Base-by-base conservation (phyloP, 2,888 invertebrate genomes). In the Gymnosoma rotundatum region DNA sequence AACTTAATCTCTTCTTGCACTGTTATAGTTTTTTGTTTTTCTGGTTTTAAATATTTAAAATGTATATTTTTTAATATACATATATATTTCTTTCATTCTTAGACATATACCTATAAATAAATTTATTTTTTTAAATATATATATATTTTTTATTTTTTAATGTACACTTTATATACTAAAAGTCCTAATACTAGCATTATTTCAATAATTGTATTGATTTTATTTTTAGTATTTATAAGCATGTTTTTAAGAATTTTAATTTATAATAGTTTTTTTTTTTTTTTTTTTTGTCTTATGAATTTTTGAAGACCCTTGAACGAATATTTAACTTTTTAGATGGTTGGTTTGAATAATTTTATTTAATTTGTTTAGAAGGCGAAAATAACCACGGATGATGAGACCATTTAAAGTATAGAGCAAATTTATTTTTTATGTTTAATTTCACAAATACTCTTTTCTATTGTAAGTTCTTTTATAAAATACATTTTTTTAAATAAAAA, bases 331-430 rank as follows among this genome's bases (percentile, higher is more conserved):
- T 58, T 83, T 50, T 74, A 80, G 83, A 90, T 91, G 90, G 90
- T 52, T 69, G 52, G 45, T 38, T 66, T 60, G 20, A 45, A 45
- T 36, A 25, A 45, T 2, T 48, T 42, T 52, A 14, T 64, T 70
- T 48, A 42, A n/a, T 48, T n/a, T 36, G 9, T 50, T 82, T 63
- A 79, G 63, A 86, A 91, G 91, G 91, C 91, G 91, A 91, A 92
- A 92, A 91, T 91, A 92, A 92, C 91, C 92, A 90, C 89, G 91
- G 91, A 92, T 92, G 92, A 92, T 92, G 91, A 92, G 91, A 92
- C 92, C 92, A 92, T 91, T 90, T 89, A 73, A 86, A 64, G 52
- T 67, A 78, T 86, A 88, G 88, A 90, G 89, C 88, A 89, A 87
- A 86, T 87, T 87, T 87, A 52, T 85, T 88, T 85, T 42, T 60